phyloP scores from a whole-genome alignment of 2,113 vertebrate genomes.

The Propithecus coquereli region DNA sequence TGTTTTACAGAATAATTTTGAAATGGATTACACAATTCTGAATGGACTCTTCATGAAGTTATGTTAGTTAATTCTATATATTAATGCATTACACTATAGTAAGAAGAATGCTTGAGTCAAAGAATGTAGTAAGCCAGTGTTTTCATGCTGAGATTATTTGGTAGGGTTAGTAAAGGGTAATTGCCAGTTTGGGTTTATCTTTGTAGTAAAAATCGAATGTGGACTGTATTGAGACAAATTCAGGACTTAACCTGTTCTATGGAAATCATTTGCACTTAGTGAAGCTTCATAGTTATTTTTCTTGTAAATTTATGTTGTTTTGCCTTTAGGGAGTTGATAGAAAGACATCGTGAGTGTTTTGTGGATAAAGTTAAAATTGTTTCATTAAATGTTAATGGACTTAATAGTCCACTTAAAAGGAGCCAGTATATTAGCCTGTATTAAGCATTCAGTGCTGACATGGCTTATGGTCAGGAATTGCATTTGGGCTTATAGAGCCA shows the following conservation, averaged over 20 bases:
- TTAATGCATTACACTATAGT: background rate
- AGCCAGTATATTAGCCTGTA: constrained; percentile 50
- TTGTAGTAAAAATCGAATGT: constrained; percentile 36
- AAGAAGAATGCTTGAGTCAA: background rate
- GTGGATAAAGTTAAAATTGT: constrained; percentile 55
- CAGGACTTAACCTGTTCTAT: background rate
- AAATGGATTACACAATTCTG: background rate
- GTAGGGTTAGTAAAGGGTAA: constrained; percentile 46
- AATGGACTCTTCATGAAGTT: constrained; percentile 24
- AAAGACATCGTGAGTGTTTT: constrained; percentile 37
- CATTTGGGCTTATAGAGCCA: constrained; percentile 60
- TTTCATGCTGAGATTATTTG: constrained; percentile 45
- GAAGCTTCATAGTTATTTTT: constrained; percentile 46
- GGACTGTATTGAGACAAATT: background rate
- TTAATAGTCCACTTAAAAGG: constrained; percentile 71
- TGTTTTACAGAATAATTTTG: background rate
- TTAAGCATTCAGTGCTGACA: constrained; percentile 65
- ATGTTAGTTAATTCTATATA: constrained; percentile 8
- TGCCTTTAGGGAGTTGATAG: constrained; percentile 54
- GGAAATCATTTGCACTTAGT: constrained; percentile 29
- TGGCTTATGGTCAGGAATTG: constrained; percentile 67
- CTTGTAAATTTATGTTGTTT: constrained; percentile 58
- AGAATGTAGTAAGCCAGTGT: background rate
- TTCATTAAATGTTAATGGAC: constrained; percentile 77
- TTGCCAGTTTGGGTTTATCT: constrained; percentile 51